Percentiles rank a stretch among this genome's conserved stretches.
Conservation (phyloP, 2,888 invertebrate genomes). For the Listrodromus nycthemerus region DNA sequence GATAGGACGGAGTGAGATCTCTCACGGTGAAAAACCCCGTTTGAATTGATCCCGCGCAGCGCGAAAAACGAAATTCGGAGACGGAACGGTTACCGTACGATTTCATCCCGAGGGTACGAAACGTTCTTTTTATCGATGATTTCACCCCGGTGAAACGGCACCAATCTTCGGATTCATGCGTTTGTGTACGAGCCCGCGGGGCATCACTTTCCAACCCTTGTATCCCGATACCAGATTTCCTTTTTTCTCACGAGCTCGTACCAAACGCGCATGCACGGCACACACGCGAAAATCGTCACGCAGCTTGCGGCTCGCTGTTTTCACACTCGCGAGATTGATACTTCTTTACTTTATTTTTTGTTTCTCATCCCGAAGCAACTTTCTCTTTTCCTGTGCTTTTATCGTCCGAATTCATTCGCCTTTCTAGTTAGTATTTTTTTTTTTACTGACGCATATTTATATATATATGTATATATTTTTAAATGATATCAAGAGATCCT, state of each 20-base stretch:
- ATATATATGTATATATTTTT: too few relatives aligned
- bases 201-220: conserved; percentile 21
- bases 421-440: not conserved
- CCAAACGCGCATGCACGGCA: not conserved
- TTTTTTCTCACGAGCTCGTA: not conserved
- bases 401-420: too few relatives aligned
- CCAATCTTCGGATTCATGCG: conserved; percentile 56
- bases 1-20: conserved; percentile 33
- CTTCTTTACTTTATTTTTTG: conserved; percentile 17
- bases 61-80: conserved; percentile 67
- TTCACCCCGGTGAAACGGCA: conserved; percentile 43
- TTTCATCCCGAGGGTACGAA: conserved; percentile 61
- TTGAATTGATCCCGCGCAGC: conserved; percentile 64
- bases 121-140: conserved; percentile 63
- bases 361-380: conserved; percentile 6
- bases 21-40: conserved; percentile 53
- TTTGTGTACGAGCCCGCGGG: conserved; percentile 30
- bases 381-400: conserved; percentile 17
- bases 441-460: not conserved
- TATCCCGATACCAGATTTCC: conserved; percentile 33
- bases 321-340: conserved; percentile 28
- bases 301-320: not conserved
- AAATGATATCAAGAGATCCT: too few relatives aligned
- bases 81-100: conserved; percentile 64
- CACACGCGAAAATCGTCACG: conserved; percentile 6